Conservation (phyloP, 2,888 invertebrate species). For the Spodoptera littoralis region DNA sequence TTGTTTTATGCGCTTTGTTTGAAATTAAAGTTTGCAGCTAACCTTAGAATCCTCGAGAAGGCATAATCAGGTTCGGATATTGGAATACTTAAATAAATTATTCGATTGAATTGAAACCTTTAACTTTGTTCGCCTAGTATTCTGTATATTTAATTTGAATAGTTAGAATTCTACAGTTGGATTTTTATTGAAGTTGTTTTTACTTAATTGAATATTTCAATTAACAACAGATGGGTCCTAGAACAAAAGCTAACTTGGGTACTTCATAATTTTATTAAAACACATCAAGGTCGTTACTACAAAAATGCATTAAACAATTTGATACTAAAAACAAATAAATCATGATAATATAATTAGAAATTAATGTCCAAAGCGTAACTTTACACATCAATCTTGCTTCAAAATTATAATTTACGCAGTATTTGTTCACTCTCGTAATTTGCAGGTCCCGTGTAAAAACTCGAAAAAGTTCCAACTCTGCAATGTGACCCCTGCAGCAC, state of each 20-base stretch:
- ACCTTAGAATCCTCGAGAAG: constrained; percentile 15
- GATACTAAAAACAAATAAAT: too few relatives aligned
- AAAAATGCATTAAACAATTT: too few relatives aligned
- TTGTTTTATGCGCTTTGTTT: constrained; percentile 47
- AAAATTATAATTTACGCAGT: neutral
- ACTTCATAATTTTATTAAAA: constrained; percentile 3
- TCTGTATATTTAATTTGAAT: constrained; percentile 7
- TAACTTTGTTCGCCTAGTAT: neutral
- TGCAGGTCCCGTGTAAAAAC: constrained; percentile 14
- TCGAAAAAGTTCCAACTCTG: constrained; percentile 1
- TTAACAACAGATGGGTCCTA: neutral
- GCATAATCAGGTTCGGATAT: constrained; percentile 9
- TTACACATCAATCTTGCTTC: neutral
- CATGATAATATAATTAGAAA: neutral
- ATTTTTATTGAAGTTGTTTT: neutral
- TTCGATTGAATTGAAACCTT: constrained; percentile 10
- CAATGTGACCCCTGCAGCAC: constrained; percentile 28
- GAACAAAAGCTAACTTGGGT: neutral
- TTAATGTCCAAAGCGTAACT: constrained; percentile 2
- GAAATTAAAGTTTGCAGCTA: constrained; percentile 29
- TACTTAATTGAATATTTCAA: neutral
- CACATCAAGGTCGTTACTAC: too few relatives aligned
- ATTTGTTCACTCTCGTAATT: constrained; percentile 15
- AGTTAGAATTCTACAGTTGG: neutral
- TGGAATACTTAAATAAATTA: constrained; percentile 22